phyloP scores from a whole-genome alignment of 2,888 invertebrate genomes.

The Andrena haemorrhoa region DNA sequence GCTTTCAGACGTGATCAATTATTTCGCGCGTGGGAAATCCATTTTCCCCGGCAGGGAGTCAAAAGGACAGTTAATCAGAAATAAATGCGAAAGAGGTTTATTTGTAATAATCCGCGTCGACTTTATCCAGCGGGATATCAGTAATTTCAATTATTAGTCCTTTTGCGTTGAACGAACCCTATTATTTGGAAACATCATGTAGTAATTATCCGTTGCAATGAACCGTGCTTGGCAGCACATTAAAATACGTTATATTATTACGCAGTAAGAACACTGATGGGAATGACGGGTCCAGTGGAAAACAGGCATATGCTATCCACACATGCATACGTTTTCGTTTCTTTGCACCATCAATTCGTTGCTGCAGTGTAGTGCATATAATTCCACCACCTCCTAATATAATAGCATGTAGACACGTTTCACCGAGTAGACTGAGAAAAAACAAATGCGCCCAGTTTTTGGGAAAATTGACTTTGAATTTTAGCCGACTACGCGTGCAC shows the following conservation, averaged over 20 bases:
- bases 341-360: too few species aligned
- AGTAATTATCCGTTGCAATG: background rate
- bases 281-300: too few species aligned
- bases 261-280: background rate
- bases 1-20: constrained; percentile 57
- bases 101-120: constrained; percentile 48
- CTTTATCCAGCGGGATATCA: constrained; percentile 28
- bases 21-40: constrained; percentile 54
- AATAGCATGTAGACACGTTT: too few species aligned
- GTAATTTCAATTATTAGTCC: constrained; percentile 12
- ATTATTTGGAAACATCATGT: constrained; percentile 16
- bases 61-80: constrained; percentile 43
- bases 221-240: background rate
- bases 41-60: constrained; percentile 42
- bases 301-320: too few species aligned
- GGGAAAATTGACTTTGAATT: too few species aligned
- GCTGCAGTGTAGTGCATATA: too few species aligned
- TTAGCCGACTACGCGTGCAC: too few species aligned
- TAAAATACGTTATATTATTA: background rate
- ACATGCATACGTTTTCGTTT: too few species aligned
- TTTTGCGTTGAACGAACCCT: background rate
- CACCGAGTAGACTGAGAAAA: too few species aligned
- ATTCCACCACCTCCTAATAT: too few species aligned
- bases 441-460: too few species aligned
- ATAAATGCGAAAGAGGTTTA: constrained; percentile 35